Evolutionary conservation across 1,140 invertebrate species (phyloP).

Genomic region (Arctopsyche grandis): DNA sequence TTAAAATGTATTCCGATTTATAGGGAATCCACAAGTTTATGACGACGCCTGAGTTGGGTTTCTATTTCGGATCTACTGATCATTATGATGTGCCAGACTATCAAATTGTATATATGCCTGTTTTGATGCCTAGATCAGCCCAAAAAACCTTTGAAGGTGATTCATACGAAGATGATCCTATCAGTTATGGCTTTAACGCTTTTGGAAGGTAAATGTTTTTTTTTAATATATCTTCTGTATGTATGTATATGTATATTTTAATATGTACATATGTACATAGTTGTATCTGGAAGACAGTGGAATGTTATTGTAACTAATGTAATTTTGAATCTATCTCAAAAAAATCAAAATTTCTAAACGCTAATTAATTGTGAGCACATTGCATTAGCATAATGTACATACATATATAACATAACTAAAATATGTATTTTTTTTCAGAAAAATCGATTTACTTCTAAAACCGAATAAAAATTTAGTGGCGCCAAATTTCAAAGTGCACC

Average conservation of each 20-base stretch:
- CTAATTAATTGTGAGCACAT: neutral
- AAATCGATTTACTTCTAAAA: conserved; percentile 61
- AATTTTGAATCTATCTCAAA: neutral
- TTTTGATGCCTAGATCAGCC: conserved; percentile 61
- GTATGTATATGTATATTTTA: neutral
- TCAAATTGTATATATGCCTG: conserved; percentile 63
- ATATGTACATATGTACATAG: too few relatives aligned
- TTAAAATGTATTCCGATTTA: conserved; percentile 24
- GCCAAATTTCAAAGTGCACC: conserved; percentile 60
- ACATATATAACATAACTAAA: too few relatives aligned
- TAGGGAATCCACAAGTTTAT: conserved; percentile 52
- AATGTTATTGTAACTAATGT: too few relatives aligned
- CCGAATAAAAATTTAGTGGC: conserved; percentile 63
- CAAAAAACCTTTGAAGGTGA: conserved; percentile 56
- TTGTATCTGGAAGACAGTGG: too few relatives aligned
- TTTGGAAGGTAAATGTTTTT: conserved; percentile 62
- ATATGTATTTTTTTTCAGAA: conserved; percentile 54
- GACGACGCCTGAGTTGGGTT: conserved; percentile 52
- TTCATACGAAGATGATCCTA: conserved; percentile 57
- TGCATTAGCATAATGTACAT: too few relatives aligned
- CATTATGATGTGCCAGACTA: conserved; percentile 56
- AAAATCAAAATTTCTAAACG: neutral
- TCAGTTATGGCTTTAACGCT: conserved; percentile 64
- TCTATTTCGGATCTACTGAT: conserved; percentile 46
- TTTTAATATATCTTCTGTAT: too few relatives aligned